Evolutionary conservation across 2,888 invertebrate genomes (phyloP).

Genomic region (Netelia virgata): DNA sequence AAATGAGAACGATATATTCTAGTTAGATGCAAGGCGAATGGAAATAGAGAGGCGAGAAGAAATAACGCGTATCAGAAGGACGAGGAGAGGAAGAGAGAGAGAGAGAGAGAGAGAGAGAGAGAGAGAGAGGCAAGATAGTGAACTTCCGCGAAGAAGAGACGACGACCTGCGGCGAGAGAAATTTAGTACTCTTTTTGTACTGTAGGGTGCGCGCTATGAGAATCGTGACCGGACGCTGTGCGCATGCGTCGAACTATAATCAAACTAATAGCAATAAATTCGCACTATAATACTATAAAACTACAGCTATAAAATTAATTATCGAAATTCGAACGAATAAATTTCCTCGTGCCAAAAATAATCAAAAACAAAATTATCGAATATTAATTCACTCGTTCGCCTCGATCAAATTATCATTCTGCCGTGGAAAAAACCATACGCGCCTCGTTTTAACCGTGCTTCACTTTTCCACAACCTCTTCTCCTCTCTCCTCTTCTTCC

Average conservation of each 20-base stretch:
- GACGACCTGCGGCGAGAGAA: slow-evolving; percentile 7
- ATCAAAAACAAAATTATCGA: no score
- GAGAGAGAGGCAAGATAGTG: slow-evolving; percentile 22
- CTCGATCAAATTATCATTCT: no score
- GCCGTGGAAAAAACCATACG: neutral
- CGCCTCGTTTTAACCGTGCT: neutral
- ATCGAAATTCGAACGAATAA: no score
- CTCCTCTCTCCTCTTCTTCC: neutral
- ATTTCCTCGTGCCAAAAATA: no score
- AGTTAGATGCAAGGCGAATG: slow-evolving; percentile 78
- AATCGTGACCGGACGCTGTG: neutral
- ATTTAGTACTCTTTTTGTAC: neutral
- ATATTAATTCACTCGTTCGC: no score
- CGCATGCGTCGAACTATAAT: no score
- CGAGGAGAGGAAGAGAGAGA: slow-evolving; percentile 1
- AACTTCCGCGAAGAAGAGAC: slow-evolving; percentile 20
- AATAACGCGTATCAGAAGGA: slow-evolving; percentile 23
- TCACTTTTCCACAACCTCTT: neutral
- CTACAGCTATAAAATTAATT: no score
- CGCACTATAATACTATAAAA: no score
- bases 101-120: slow-evolving; percentile 19
- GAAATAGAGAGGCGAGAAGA: slow-evolving; percentile 43
- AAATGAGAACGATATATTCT: slow-evolving; percentile 83
- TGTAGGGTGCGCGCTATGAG: neutral
- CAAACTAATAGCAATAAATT: no score